phyloP scores from a whole-genome alignment of 2,113 vertebrate genomes.

The Chaetura pelagica region DNA sequence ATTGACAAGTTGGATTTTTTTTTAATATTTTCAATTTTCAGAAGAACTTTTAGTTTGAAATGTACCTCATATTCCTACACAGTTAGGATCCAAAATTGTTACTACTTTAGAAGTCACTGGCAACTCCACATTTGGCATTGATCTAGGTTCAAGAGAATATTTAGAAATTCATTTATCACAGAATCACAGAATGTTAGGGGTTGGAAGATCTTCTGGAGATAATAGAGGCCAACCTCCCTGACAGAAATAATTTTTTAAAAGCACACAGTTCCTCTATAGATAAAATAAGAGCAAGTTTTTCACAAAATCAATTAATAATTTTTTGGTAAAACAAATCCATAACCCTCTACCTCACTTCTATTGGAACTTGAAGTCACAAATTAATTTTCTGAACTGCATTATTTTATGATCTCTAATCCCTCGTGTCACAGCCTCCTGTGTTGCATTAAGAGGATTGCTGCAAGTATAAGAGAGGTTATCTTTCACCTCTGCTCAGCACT shows the following conservation, averaged over 20 bases:
- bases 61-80: background rate
- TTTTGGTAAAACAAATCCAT: background rate
- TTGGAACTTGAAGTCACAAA: background rate
- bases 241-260: background rate
- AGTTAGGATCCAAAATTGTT: background rate
- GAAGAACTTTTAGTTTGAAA: background rate
- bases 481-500: background rate
- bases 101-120: background rate
- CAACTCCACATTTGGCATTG: background rate
- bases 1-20: background rate
- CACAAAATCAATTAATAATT: background rate
- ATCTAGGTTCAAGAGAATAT: background rate
- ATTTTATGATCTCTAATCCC: background rate
- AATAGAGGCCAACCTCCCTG: too few relatives aligned
- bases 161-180: background rate
- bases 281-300: background rate
- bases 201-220: too few relatives aligned
- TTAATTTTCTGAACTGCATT: background rate
- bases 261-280: background rate
- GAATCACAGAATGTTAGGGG: too few relatives aligned
- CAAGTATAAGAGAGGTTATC: background rate
- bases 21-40: background rate
- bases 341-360: background rate
- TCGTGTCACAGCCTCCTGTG: accelerated
- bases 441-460: background rate